Percentiles rank a stretch among this genome's conserved stretches.
These are phyloP conservation scores for Nephrocerus scutellatus DNA, from an alignment of 2,888 invertebrate genomes.

Conservation along the genomic window DNA sequence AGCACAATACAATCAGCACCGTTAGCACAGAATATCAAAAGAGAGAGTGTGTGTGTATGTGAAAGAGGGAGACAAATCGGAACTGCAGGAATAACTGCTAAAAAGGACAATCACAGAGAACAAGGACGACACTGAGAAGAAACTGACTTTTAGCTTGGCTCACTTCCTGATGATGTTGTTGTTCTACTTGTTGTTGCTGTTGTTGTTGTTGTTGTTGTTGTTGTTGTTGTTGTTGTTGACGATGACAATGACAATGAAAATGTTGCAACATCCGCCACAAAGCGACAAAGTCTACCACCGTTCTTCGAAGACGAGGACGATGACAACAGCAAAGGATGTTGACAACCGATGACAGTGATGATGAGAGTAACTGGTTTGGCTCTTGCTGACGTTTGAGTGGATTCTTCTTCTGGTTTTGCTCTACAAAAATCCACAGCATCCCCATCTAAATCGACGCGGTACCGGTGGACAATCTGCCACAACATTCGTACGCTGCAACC, in stretches of 20 bases:
- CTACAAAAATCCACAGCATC: slow-evolving; percentile 28
- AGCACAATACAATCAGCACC: slow-evolving; percentile 19
- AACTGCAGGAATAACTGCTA: slow-evolving; percentile 4
- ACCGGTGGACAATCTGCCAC: slow-evolving; percentile 18
- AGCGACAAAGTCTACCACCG: slow-evolving; percentile 9
- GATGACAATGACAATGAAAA: slow-evolving; percentile 16
- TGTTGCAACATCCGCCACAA: slow-evolving; percentile 21
- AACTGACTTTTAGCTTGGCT: slow-evolving; percentile 14
- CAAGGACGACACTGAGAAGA: slow-evolving; percentile 8
- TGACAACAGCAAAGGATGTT: neutral
- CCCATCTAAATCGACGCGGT: slow-evolving; percentile 26
- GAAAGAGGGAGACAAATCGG: neutral
- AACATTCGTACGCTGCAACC: slow-evolving; percentile 20
- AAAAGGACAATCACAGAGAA: neutral
- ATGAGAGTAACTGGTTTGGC: neutral
- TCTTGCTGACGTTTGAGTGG: slow-evolving; percentile 2
- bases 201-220: slow-evolving; percentile 25
- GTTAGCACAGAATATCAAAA: too few species aligned
- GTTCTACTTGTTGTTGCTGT: slow-evolving; percentile 18
- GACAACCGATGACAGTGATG: slow-evolving; percentile 10
- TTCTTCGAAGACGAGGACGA: slow-evolving; percentile 3
- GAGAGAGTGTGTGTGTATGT: neutral
- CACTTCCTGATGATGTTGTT: slow-evolving; percentile 17
- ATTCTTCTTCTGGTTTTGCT: slow-evolving; percentile 4
- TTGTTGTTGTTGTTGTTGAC: slow-evolving; percentile 19